A percentile compares a stretch with the other conserved stretches of the same genome.
These are phyloP conservation scores for Drosophila parthenogenetica DNA, from an alignment of 2,888 invertebrate genomes.

Conservation along the genomic window DNA sequence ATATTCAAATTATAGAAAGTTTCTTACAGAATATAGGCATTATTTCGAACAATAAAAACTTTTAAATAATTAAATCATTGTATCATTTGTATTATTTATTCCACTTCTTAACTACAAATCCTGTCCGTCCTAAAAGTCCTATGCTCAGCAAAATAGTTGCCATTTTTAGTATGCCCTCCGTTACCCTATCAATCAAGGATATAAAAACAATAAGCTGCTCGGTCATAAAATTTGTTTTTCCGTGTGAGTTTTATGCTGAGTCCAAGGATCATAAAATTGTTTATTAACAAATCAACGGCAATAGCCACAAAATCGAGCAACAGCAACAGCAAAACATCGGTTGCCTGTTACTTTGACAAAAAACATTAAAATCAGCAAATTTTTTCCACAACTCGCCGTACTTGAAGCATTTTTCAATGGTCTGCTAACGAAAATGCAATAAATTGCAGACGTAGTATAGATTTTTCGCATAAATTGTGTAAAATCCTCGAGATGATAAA, in stretches of 20 bases:
- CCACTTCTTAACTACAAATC: too few species aligned
- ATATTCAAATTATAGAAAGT: too few species aligned
- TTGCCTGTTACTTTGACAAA: constrained; percentile 62
- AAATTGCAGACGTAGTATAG: constrained; percentile 79
- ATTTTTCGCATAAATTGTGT: constrained; percentile 80
- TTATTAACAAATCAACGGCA: constrained; percentile 78
- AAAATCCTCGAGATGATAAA: constrained; percentile 55
- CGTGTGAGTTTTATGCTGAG: constrained; percentile 72
- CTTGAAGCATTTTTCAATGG: constrained; percentile 74
- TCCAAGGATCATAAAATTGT: constrained; percentile 71
- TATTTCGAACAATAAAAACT: not conserved
- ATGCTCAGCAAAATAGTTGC: not conserved
- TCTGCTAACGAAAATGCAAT: constrained; percentile 73
- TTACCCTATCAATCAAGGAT: constrained; percentile 58
- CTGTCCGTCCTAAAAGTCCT: not conserved
- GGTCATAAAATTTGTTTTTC: constrained; percentile 68
- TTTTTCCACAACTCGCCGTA: constrained; percentile 12
- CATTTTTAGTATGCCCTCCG: constrained; percentile 30
- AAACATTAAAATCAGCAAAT: constrained; percentile 80
- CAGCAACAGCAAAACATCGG: constrained; percentile 3
- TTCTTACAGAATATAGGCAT: too few species aligned
- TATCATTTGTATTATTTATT: too few species aligned
- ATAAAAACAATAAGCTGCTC: constrained; percentile 69
- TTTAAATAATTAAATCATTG: too few species aligned
- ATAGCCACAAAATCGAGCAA: constrained; percentile 34